phyloP scores from a whole-genome alignment of 2,113 vertebrate genomes.

The Numida meleagris region DNA sequence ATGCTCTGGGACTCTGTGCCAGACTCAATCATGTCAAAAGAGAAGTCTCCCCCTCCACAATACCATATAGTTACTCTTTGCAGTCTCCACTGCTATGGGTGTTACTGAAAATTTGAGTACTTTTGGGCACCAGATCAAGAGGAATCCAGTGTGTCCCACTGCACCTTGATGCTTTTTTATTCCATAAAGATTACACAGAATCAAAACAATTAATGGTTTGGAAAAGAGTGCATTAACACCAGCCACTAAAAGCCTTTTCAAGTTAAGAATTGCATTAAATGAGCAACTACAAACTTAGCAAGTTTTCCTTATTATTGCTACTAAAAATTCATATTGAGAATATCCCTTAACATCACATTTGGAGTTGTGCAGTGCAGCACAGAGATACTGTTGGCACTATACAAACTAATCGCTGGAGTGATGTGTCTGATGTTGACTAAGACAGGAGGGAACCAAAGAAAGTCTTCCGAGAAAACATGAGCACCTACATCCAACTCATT shows the following conservation, averaged over 20 bases:
- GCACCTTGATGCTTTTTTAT: not conserved
- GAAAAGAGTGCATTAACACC: constrained; percentile 1
- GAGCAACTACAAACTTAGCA: not conserved
- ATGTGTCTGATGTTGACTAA: accelerated
- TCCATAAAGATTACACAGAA: not conserved
- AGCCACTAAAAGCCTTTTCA: not conserved
- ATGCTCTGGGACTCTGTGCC: not conserved
- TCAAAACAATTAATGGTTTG: not conserved
- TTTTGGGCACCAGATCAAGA: not conserved
- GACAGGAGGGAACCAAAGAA: not conserved
- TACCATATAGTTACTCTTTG: not conserved
- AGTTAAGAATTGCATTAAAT: not conserved
- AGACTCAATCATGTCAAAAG: constrained; percentile 21
- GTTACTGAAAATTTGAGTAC: not conserved
- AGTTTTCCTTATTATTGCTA: not conserved
- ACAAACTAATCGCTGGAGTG: not conserved
- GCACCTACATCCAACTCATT: not conserved
- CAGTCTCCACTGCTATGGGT: not conserved
- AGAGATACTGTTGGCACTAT: not conserved
- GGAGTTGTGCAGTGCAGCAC: not conserved
- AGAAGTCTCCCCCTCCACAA: not conserved
- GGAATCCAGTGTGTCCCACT: not conserved
- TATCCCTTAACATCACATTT: not conserved
- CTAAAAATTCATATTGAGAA: not conserved
- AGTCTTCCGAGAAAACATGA: not conserved